phyloP scores from a whole-genome alignment of 1,140 invertebrate genomes.

The Tetragonula clypearis region DNA sequence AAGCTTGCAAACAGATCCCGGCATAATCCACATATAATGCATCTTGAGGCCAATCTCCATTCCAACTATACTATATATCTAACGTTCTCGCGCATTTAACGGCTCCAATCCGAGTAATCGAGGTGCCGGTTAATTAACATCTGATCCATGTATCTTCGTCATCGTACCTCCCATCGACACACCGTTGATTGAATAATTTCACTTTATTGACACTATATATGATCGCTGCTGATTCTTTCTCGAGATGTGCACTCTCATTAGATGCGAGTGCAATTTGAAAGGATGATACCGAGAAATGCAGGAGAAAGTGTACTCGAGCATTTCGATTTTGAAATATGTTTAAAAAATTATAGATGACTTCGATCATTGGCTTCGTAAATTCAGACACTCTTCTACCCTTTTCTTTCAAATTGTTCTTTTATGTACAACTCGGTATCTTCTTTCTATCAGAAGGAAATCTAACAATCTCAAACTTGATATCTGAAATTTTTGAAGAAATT shows the following conservation, averaged over 20 bases:
- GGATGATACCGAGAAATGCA: background rate
- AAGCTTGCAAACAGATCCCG: conserved; percentile 49
- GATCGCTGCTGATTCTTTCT: background rate
- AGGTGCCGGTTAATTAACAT: conserved; percentile 54
- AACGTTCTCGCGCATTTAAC: conserved; percentile 41
- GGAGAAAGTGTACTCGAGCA: too few species aligned
- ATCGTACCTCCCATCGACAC: background rate
- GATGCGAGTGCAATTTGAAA: background rate
- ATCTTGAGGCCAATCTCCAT: conserved; percentile 56
- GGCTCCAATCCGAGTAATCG: conserved; percentile 45
- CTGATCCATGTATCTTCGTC: conserved; percentile 18
- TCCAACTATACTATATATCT: conserved; percentile 43
- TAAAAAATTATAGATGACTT: too few species aligned
- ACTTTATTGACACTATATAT: background rate
- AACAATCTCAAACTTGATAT: too few species aligned
- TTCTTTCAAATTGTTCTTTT: too few species aligned
- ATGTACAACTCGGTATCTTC: too few species aligned
- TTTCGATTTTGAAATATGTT: too few species aligned
- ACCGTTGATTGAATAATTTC: too few species aligned
- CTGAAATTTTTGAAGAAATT: too few species aligned
- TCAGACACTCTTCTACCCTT: too few species aligned
- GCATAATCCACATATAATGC: conserved; percentile 67
- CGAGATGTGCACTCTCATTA: background rate
- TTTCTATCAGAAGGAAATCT: too few species aligned
- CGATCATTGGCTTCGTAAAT: too few species aligned